Base-by-base conservation (phyloP, 1,140 invertebrate species). In the Drosophila simulans region DNA sequence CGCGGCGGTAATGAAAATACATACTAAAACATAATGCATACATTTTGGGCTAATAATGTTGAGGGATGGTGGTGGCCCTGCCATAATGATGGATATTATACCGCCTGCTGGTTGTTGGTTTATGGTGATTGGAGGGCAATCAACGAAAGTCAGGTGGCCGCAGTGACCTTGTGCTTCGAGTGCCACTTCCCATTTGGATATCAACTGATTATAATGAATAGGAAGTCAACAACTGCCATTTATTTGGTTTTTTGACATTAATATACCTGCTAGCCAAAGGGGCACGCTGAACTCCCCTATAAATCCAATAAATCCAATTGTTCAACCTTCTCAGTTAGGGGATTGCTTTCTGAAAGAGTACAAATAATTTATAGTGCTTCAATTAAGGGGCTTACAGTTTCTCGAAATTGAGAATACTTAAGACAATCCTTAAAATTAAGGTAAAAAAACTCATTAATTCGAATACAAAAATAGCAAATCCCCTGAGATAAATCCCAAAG, bases 1-100 rank as follows among this genome's bases (percentile, higher is more conserved):
- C 83, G 83, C 70, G 78, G 45, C 86, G 82, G 82, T 88, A 86
- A 86, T 86, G 82, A 86, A 86, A 86, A 78, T 82, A 78, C 82
- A 70, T 53, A 74, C 68, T 77, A 58, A 43, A 69, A 71, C 70
- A 74, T 85, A 85, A 85, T 85, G 82, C 78, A 75, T 82, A 81
- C 78, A 86, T 85, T 85, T 81, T 60, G 62, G 77, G 73, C 68
- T 86, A 81, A 80, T 85, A 84, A 77, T 77, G 63, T 48, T 39
- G 51, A 31, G 52, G 31, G 40, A 42, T 57, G 53, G 43, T 51
- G 69, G 62, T 8, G 64, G 39, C 37, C 74, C 57, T 40, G 74
- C 65, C 60, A 64, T 76, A 64, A 76, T 60, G 59, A 69, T 39
- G 27, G 45, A 57, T 48, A 51, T 42, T 45, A 40, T 46, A 5